Percentiles rank a stretch among this genome's conserved stretches.
These are phyloP conservation scores for Leucosticte australis DNA, from an alignment of 2,113 vertebrate genomes.

Conservation along the genomic window DNA sequence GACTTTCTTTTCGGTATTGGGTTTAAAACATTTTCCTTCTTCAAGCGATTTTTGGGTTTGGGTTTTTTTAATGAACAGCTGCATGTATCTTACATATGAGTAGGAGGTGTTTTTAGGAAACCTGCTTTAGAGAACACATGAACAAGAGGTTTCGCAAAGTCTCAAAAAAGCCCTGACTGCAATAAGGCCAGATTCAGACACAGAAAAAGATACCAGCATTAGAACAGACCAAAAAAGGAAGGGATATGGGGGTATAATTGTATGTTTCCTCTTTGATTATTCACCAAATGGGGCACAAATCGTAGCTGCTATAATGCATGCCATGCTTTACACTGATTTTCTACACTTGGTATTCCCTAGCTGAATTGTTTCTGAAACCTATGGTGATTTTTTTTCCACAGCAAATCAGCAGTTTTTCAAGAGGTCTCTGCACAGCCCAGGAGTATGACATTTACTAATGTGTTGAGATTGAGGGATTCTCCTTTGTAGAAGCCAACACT, in stretches of 20 bases:
- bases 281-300: background rate
- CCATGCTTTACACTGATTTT: conserved; percentile 57
- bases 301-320: conserved; percentile 21
- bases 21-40: background rate
- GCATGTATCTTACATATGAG: background rate
- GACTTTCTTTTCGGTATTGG: background rate
- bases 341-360: conserved; percentile 58
- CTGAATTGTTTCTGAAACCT: conserved; percentile 60
- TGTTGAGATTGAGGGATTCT: conserved; percentile 68
- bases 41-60: background rate
- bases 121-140: background rate
- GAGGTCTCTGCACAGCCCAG: conserved; percentile 55
- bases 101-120: background rate
- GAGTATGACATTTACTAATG: conserved; percentile 73
- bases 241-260: background rate
- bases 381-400: conserved; percentile 45
- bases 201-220: background rate
- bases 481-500: conserved; percentile 69
- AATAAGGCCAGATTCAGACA: background rate
- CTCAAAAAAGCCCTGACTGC: background rate
- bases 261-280: background rate
- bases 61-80: background rate
- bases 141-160: background rate
- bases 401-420: conserved; percentile 71
- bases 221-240: background rate